Conservation (phyloP, 1,140 invertebrate genomes). For the Sarcophaga peregrina region DNA sequence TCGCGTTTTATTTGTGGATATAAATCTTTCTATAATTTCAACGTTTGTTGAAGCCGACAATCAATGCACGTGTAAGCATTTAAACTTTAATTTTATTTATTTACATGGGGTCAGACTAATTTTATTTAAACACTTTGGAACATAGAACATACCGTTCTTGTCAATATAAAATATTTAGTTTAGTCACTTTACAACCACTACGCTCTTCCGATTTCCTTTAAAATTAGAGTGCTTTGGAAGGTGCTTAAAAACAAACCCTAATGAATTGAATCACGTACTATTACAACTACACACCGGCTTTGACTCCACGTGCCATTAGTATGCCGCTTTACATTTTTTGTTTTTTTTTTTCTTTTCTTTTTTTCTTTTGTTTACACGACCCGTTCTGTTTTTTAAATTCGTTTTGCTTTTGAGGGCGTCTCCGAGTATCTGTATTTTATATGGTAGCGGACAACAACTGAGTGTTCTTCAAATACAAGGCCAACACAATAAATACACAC, state of each 20-base stretch:
- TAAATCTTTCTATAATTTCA: too few relatives aligned
- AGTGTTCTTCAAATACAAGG: slow-evolving; percentile 4
- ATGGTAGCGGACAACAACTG: neutral
- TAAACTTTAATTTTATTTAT: too few relatives aligned
- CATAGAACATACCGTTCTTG: neutral
- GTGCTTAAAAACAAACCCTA: neutral
- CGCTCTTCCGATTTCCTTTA: neutral
- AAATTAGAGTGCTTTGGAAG: neutral
- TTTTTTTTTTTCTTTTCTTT: neutral
- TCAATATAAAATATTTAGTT: neutral
- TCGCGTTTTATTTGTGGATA: too few relatives aligned
- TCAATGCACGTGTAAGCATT: too few relatives aligned
- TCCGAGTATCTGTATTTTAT: neutral
- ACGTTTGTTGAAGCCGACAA: too few relatives aligned
- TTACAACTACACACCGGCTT: neutral
- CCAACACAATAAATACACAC: neutral
- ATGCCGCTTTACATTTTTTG: neutral
- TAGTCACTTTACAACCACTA: neutral
- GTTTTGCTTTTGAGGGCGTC: too few relatives aligned
- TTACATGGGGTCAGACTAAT: too few relatives aligned
- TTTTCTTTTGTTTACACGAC: too few relatives aligned
- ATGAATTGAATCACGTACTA: neutral
- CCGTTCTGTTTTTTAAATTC: too few relatives aligned
- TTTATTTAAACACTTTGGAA: too few relatives aligned
- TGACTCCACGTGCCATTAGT: slow-evolving; percentile 7